Evolutionary conservation across 2,113 vertebrate genomes (phyloP).

Genomic region (Nettapus auritus): DNA sequence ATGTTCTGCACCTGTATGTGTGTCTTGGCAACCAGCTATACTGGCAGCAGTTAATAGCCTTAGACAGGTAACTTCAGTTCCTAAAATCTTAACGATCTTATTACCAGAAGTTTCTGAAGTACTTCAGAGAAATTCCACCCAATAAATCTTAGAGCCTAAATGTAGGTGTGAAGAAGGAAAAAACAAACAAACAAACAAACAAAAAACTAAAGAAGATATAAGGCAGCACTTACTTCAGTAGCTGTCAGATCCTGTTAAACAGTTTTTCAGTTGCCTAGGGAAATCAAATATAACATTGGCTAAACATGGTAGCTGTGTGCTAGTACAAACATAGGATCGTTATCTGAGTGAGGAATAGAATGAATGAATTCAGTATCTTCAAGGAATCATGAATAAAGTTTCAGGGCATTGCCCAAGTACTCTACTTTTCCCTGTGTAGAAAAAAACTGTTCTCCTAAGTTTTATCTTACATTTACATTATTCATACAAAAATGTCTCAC

Average conservation of each 20-base stretch:
- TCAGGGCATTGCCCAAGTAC: background rate
- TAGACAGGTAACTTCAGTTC: background rate
- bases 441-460: background rate
- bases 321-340: background rate
- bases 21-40: background rate
- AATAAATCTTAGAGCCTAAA: background rate
- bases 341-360: background rate
- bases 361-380: background rate
- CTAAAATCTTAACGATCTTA: background rate
- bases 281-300: background rate
- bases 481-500: background rate
- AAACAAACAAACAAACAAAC: too few species aligned
- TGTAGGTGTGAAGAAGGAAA: background rate
- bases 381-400: background rate
- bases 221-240: background rate
- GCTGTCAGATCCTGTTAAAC: background rate
- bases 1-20: background rate
- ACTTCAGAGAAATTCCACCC: background rate
- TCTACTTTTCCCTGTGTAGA: background rate
- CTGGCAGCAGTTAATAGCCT: background rate
- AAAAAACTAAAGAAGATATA: background rate
- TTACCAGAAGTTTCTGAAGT: background rate
- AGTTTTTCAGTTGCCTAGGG: background rate
- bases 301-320: background rate
- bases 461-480: background rate